Conservation (phyloP, 1,140 invertebrate genomes). For the Halyomorpha halys region DNA sequence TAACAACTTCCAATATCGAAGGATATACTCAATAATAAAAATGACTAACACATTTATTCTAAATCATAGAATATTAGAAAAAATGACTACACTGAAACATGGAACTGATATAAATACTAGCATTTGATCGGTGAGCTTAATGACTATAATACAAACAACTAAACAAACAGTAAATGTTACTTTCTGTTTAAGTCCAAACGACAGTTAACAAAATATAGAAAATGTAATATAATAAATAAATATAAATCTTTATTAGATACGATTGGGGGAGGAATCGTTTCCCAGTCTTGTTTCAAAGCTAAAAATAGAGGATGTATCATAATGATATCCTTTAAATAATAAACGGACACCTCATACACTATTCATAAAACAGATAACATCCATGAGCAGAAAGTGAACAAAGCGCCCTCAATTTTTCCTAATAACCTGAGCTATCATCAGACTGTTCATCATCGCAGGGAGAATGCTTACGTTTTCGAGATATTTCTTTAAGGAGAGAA, state of each 20-base stretch:
- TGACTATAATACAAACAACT: constrained; percentile 14
- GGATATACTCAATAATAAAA: not conserved
- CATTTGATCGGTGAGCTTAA: constrained; percentile 11
- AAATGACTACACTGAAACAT: too few species aligned
- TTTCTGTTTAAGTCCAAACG: constrained; percentile 4
- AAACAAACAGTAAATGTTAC: constrained; percentile 1
- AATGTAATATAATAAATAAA: constrained; percentile 17
- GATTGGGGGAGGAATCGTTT: not conserved
- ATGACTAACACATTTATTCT: not conserved
- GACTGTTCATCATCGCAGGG: not conserved
- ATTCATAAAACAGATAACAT: not conserved
- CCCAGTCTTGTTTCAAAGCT: constrained; percentile 6
- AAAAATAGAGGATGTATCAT: not conserved
- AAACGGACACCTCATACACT: not conserved
- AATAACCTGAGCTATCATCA: not conserved
- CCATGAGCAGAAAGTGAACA: not conserved
- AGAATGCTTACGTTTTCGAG: not conserved
- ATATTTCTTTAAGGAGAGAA: not conserved
- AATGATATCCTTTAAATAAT: not conserved
- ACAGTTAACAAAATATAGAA: constrained; percentile 7
- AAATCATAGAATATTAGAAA: too few species aligned
- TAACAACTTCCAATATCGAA: not conserved
- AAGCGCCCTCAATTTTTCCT: not conserved
- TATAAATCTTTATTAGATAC: constrained; percentile 6
- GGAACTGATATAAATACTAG: not conserved